Conservation (phyloP, 2,113 vertebrate genomes). For the Chamaetylas fuelleborni region DNA sequence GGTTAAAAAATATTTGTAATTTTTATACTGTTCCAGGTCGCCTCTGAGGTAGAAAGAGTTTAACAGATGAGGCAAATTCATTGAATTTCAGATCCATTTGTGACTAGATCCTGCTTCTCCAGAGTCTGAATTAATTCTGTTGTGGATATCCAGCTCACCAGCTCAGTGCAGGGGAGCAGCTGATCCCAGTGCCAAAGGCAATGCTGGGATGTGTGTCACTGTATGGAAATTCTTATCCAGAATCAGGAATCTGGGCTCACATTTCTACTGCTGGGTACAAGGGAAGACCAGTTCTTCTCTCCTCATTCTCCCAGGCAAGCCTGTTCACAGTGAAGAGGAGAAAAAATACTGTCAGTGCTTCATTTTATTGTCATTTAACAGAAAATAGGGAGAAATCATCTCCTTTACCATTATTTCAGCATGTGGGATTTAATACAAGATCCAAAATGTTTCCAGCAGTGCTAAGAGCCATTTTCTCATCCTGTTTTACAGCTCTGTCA, state of each 20-base stretch:
- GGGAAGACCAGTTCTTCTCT: neutral
- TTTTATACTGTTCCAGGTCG: neutral
- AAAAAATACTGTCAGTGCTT: neutral
- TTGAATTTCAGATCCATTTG: neutral
- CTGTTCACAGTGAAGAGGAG: neutral
- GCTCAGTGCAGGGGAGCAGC: neutral
- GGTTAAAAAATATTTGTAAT: rapidly evolving
- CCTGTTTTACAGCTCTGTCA: neutral
- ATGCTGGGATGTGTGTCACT: rapidly evolving
- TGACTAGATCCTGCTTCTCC: neutral
- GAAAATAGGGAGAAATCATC: neutral
- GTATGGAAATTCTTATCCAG: neutral
- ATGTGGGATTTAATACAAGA: neutral
- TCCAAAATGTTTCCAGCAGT: neutral
- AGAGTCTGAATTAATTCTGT: neutral
- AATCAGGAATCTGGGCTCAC: neutral
- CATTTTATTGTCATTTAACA: neutral
- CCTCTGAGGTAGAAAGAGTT: neutral
- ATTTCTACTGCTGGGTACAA: rapidly evolving
- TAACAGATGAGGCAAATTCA: neutral
- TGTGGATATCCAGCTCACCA: neutral
- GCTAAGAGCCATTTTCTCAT: neutral
- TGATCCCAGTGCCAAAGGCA: neutral
- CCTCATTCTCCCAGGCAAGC: neutral
- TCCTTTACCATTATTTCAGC: neutral